Evolutionary conservation across 2,888 invertebrate genomes (phyloP), one percentile per base, ranked within the genome.

Genomic region (Molanna angustata): DNA sequence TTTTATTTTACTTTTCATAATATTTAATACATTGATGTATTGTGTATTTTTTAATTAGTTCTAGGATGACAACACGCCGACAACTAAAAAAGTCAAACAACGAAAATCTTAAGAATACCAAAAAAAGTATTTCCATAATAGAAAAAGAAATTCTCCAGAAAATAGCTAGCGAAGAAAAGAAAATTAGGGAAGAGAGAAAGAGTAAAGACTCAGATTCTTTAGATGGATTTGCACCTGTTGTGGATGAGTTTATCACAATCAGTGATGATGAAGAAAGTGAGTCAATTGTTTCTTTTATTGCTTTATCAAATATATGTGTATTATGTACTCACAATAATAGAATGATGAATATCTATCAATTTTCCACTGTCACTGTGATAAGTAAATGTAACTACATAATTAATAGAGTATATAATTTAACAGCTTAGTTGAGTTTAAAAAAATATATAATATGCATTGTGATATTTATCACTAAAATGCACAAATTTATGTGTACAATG

Each of bases 211-310:
- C 35, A 7, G 52, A 52, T 11, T 22, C 2, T 17, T 19, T 18
- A 13, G 43, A 52, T 2, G 32, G 52, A 7, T 40, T 20, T 3
- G 51, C 39, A 13, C 46, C 52, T 43, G 68, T 66, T 1, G 67
- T 66, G 0, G 70, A 80, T 35, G 72, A 73, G 53, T 79, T 77
- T 55, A 80, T 82, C 57, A 81, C 80, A 4, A 81, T 81, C 35
- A 82, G 81, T 58, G 82, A 83, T 59, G 83, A 83, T 60, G 83
- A 83, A 63, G 82, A 82, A 67, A 74, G 80, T 79, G 7, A 48
- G 52, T 47, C 7, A 4, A 6, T 21, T 13, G 4, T 14, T 4
- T 4, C 9, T 13, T 13, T 35, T 9, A 35, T n/a, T 35, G 6
- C 6, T 35, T 4, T 35, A 35, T 35, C n/a, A n/a, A n/a, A n/a